Percentiles rank a stretch among this genome's conserved stretches.
Evolutionary conservation across 2,113 vertebrate genomes (phyloP).

Genomic region (Pluvialis apricaria): DNA sequence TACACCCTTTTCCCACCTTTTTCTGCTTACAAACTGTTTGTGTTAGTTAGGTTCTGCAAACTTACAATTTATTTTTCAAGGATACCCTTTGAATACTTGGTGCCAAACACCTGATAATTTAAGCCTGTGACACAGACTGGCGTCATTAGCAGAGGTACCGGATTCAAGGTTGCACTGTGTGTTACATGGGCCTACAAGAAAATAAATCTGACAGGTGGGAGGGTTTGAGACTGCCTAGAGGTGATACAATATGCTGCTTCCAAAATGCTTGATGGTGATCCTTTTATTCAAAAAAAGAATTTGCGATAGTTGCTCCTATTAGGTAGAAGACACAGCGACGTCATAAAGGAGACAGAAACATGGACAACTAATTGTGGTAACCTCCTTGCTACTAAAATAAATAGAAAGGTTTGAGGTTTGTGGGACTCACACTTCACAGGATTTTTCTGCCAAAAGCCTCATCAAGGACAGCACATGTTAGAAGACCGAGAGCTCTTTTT

Average conservation of each 20-base stretch:
- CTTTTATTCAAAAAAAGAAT: background rate
- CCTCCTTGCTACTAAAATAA: conserved; percentile 15
- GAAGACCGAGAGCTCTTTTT: background rate
- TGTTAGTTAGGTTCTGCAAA: background rate
- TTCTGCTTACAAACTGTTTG: background rate
- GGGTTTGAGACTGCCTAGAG: background rate
- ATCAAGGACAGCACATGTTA: background rate
- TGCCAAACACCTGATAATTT: background rate
- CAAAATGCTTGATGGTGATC: background rate
- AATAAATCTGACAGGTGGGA: background rate
- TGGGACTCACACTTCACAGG: background rate
- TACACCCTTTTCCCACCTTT: background rate
- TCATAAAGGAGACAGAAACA: background rate
- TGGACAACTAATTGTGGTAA: background rate
- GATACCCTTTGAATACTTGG: background rate
- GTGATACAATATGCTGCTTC: background rate
- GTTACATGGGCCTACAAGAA: background rate
- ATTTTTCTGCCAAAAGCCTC: background rate
- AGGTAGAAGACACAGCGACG: background rate
- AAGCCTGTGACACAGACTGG: background rate
- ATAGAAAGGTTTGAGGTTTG: conserved; percentile 1
- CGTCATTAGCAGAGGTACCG: background rate
- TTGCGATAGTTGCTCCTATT: background rate
- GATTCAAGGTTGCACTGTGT: background rate
- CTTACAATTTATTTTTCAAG: background rate